Percentiles rank a stretch among this genome's conserved stretches.
phyloP scores from a whole-genome alignment of 2,797 vertebrate species.

The Crenuchus spilurus region DNA sequence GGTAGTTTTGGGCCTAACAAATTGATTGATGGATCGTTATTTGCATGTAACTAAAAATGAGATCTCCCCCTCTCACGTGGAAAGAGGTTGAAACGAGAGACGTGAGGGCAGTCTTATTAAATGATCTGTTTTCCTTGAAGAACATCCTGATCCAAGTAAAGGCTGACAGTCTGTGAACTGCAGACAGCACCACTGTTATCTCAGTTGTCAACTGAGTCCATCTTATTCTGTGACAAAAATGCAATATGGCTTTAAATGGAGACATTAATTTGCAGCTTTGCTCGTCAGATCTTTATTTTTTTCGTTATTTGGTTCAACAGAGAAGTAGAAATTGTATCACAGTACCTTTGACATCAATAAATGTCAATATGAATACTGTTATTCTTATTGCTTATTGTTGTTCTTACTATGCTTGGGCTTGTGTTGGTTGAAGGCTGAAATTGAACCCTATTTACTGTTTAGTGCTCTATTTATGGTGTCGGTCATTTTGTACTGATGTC shows the following conservation, averaged over 20 bases:
- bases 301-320: too few species aligned
- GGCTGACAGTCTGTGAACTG: slow-evolving; percentile 43
- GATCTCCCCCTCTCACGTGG: slow-evolving; percentile 54
- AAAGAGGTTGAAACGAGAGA: slow-evolving; percentile 27
- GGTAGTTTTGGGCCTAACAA: slow-evolving; percentile 76
- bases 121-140: slow-evolving; percentile 34
- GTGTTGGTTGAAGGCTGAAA: too few species aligned
- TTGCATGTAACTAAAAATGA: slow-evolving; percentile 82
- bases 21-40: slow-evolving; percentile 83
- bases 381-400: neutral
- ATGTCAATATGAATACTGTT: neutral
- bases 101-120: slow-evolving; percentile 32
- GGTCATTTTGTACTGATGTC: too few species aligned
- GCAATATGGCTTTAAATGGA: slow-evolving; percentile 61
- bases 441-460: too few species aligned
- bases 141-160: slow-evolving; percentile 35
- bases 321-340: neutral
- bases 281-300: too few species aligned
- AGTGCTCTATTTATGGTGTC: too few species aligned
- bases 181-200: slow-evolving; percentile 40
- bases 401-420: too few species aligned
- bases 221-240: slow-evolving; percentile 37
- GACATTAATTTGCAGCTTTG: slow-evolving; percentile 3
- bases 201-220: slow-evolving; percentile 33
- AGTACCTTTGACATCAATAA: neutral